phyloP scores from a whole-genome alignment of 2,797 vertebrate species.

The Microctenopoma steveboyesi region DNA sequence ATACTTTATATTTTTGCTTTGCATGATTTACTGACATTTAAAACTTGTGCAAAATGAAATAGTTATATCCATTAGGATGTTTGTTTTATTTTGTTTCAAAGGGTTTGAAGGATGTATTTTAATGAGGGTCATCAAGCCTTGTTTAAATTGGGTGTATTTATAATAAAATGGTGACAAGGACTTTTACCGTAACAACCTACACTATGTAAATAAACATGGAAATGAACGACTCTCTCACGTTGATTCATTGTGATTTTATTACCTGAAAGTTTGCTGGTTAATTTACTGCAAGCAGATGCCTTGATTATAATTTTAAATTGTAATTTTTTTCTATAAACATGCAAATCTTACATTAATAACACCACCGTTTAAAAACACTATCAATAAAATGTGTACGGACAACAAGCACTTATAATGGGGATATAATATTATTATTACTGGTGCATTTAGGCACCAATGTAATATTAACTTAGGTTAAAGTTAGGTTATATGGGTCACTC shows the following conservation, averaged over 20 bases:
- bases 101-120: conserved; percentile 82
- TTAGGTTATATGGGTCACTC: no score
- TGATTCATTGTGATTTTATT: neutral
- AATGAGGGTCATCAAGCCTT: conserved; percentile 76
- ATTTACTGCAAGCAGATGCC: no score
- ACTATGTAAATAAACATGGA: conserved; percentile 86
- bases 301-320: no score
- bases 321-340: no score
- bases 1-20: conserved; percentile 77
- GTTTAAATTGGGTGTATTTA: conserved; percentile 81
- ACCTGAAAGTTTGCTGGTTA: no score
- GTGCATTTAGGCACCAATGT: no score
- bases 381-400: neutral
- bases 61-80: conserved; percentile 61
- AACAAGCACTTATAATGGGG: no score
- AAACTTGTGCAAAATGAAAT: conserved; percentile 69
- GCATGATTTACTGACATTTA: conserved; percentile 84
- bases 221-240: conserved; percentile 45
- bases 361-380: neutral
- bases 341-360: neutral
- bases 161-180: conserved; percentile 76
- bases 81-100: conserved; percentile 72
- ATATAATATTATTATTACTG: neutral
- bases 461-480: no score
- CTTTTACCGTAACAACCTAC: conserved; percentile 79